These are phyloP conservation scores for Neelides sp. DNA, from an alignment of 1,140 invertebrate genomes.

Conservation along the genomic window DNA sequence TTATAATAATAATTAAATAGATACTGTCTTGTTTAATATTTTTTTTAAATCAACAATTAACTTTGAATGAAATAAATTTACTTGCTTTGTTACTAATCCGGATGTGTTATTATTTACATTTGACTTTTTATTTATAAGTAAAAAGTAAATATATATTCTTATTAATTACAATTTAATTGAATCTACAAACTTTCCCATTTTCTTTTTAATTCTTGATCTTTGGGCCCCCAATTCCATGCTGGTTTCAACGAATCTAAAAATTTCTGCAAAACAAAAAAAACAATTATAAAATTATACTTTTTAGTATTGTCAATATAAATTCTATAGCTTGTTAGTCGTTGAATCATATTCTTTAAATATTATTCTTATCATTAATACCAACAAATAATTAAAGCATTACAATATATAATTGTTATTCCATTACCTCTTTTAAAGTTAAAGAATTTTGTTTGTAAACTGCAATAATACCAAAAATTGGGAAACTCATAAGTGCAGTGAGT, in stretches of 20 bases:
- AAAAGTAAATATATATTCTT: too few species aligned
- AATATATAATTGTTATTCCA: not conserved
- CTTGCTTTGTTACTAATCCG: too few species aligned
- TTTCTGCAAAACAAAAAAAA: conserved; percentile 37
- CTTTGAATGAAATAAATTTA: too few species aligned
- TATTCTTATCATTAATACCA: conserved; percentile 14
- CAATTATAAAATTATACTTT: not conserved
- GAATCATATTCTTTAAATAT: conserved; percentile 6
- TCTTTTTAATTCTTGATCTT: conserved; percentile 36
- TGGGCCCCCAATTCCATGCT: conserved; percentile 48
- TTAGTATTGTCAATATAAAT: not conserved
- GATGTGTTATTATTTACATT: too few species aligned
- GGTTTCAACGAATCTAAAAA: conserved; percentile 40
- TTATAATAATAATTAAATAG: too few species aligned
- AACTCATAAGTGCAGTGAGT: conserved; percentile 42
- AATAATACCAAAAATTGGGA: conserved; percentile 44
- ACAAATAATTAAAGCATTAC: not conserved
- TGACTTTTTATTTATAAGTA: too few species aligned
- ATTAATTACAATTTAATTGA: too few species aligned
- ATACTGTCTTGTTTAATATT: too few species aligned
- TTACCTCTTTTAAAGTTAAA: conserved; percentile 27
- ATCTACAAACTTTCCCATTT: too few species aligned
- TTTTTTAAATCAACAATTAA: too few species aligned
- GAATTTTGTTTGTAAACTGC: conserved; percentile 28
- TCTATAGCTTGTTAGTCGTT: not conserved